These are phyloP conservation scores for Microtus oregoni DNA, from an alignment of 2,113 vertebrate genomes.

Conservation along the genomic window DNA sequence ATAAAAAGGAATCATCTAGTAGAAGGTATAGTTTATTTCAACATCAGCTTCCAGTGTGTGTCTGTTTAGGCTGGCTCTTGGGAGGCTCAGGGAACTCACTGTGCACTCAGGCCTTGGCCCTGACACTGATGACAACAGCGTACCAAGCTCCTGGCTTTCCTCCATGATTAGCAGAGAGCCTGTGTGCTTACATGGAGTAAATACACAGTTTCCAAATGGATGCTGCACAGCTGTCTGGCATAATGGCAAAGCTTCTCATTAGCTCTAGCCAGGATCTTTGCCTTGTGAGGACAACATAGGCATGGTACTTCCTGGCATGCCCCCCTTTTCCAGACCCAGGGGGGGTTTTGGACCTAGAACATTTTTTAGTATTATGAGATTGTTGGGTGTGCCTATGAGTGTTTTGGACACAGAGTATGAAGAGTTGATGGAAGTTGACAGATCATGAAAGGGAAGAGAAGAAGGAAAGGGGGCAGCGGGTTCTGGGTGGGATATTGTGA, in stretches of 20 bases:
- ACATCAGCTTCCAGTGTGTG: background rate
- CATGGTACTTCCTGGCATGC: background rate
- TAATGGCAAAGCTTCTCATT: background rate
- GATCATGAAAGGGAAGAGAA: background rate
- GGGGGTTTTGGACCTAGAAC: background rate
- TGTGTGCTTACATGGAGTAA: background rate
- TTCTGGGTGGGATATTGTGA: background rate
- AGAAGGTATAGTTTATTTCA: background rate
- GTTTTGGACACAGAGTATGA: background rate
- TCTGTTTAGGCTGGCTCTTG: background rate
- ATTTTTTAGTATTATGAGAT: background rate
- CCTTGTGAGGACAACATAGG: too few relatives aligned
- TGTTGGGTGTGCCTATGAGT: background rate
- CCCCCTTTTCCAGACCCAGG: background rate
- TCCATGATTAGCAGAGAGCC: too few relatives aligned
- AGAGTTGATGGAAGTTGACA: background rate
- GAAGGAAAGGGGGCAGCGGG: background rate
- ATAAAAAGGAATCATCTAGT: background rate
- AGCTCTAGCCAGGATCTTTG: background rate
- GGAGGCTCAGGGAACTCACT: background rate
- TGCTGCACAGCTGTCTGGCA: background rate
- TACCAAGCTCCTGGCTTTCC: background rate
- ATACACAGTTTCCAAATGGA: background rate
- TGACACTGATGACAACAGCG: background rate
- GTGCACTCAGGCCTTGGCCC: background rate